Conservation (phyloP, 2,797 vertebrate species). For the Lemur catta region DNA sequence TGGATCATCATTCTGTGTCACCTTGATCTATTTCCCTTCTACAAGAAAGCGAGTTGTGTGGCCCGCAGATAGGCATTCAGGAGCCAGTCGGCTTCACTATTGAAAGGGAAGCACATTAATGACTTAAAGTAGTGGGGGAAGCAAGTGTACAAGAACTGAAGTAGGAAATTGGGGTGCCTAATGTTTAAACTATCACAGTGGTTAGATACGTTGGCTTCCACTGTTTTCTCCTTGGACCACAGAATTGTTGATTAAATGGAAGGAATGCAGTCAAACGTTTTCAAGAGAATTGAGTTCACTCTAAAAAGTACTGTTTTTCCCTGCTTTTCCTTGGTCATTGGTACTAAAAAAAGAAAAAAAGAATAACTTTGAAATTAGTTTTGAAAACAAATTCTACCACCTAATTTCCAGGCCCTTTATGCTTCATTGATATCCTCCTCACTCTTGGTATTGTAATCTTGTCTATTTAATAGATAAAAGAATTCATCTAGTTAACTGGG, state of each 20-base stretch:
- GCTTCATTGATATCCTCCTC: background rate
- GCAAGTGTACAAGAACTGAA: background rate
- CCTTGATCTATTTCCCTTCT: background rate
- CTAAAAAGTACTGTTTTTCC: background rate
- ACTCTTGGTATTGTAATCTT: background rate
- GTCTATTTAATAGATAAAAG: background rate
- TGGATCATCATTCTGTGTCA: background rate
- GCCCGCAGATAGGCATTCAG: background rate
- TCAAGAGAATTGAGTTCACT: slow-evolving; percentile 21
- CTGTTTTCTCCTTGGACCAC: background rate
- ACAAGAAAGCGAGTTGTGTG: background rate
- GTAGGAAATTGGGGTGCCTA: background rate
- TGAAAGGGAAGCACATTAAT: background rate
- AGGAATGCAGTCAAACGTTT: background rate
- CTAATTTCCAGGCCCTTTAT: slow-evolving; percentile 4
- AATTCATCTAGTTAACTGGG: background rate
- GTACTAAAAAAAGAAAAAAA: background rate
- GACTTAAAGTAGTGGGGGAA: background rate
- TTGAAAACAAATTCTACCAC: slow-evolving; percentile 19
- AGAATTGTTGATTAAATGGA: background rate
- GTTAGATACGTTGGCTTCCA: background rate
- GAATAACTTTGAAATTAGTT: slow-evolving; percentile 44
- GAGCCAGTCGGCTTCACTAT: background rate
- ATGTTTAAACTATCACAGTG: background rate
- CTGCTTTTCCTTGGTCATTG: slow-evolving; percentile 15